phyloP scores from a whole-genome alignment of 2,113 vertebrate species.

The Crotalus horridus region DNA sequence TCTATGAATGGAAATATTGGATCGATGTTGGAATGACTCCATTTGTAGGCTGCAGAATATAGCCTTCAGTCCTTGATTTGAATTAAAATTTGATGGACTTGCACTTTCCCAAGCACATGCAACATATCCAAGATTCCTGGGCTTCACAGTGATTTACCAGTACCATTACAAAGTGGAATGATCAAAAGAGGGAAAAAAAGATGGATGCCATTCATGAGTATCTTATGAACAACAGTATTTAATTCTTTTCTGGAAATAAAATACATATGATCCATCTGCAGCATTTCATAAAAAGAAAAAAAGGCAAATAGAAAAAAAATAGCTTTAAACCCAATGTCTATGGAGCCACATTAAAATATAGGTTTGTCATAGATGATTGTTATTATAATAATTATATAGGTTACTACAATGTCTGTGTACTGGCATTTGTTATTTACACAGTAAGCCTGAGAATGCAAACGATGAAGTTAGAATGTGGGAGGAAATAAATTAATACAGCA shows the following conservation, averaged over 20 bases:
- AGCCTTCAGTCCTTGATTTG: neutral
- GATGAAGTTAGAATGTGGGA: neutral
- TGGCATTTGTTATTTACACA: neutral
- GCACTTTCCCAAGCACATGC: neutral
- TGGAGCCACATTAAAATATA: neutral
- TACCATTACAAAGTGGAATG: neutral
- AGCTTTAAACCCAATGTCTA: neutral
- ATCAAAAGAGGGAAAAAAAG: neutral
- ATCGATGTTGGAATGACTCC: neutral
- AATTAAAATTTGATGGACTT: neutral
- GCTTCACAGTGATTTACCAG: neutral
- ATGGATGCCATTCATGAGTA: neutral
- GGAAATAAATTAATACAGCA: conserved; percentile 27
- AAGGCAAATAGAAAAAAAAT: neutral
- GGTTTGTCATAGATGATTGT: neutral
- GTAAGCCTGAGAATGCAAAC: conserved; percentile 9
- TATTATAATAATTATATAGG: neutral
- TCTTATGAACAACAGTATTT: neutral
- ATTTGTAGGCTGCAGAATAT: neutral
- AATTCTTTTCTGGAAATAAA: neutral
- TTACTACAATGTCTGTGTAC: neutral
- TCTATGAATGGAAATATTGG: neutral
- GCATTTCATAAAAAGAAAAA: neutral
- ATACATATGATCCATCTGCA: neutral
- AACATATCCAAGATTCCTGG: neutral